These are phyloP conservation scores for Cercocebus atys DNA, from an alignment of 2,113 vertebrate genomes.

Conservation along the genomic window DNA sequence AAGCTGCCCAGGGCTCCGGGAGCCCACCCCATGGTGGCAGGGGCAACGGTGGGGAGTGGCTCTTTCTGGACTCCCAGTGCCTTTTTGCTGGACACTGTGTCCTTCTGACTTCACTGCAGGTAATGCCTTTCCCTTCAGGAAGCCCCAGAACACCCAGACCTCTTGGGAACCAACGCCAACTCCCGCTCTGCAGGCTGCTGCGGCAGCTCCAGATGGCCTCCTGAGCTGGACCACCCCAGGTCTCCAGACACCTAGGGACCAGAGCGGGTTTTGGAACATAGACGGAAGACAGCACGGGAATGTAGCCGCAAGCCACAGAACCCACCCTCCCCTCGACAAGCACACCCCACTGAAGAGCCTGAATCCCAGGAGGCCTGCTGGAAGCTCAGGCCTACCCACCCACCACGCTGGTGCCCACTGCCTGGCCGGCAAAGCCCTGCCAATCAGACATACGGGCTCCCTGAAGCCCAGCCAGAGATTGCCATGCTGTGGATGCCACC, in stretches of 20 bases:
- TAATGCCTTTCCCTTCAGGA: background rate
- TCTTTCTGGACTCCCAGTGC: background rate
- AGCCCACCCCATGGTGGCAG: background rate
- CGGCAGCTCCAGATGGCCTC: background rate
- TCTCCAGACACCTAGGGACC: background rate
- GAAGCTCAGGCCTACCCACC: background rate
- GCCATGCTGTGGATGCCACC: background rate
- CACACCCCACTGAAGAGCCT: background rate
- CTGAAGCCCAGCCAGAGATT: background rate
- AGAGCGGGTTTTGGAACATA: too few species aligned
- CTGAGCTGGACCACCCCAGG: rapidly evolving
- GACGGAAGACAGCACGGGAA: background rate
- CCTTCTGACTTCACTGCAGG: background rate
- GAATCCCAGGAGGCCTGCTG: background rate
- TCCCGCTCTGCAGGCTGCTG: background rate
- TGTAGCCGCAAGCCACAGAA: background rate
- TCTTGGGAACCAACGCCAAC: background rate
- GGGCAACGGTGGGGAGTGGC: background rate
- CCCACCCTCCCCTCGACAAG: rapidly evolving
- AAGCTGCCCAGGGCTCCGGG: background rate
- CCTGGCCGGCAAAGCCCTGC: too few species aligned
- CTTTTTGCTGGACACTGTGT: background rate
- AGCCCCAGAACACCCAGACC: background rate
- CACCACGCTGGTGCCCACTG: rapidly evolving
- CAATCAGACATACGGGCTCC: background rate